phyloP scores from a whole-genome alignment of 2,113 vertebrate genomes.

The Lipophrys pholis region DNA sequence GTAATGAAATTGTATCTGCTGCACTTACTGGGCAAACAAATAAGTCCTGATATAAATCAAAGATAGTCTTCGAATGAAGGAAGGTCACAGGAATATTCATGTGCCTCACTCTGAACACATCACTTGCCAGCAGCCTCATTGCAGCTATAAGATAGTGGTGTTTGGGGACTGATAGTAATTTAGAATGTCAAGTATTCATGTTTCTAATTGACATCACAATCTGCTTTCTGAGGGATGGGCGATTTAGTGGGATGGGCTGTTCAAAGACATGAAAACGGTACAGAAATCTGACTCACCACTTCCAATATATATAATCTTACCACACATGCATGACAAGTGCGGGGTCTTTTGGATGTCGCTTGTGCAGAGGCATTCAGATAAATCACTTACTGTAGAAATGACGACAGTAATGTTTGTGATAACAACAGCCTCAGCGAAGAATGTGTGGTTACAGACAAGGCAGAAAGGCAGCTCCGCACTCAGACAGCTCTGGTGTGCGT shows the following conservation, averaged over 20 bases:
- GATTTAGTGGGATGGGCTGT: background rate
- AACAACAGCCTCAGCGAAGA: constrained; percentile 34
- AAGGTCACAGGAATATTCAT: constrained; percentile 38
- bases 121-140: background rate
- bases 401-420: constrained; percentile 15
- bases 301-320: constrained; percentile 19
- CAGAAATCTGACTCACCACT: constrained; percentile 33
- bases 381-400: constrained; percentile 17
- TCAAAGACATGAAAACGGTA: constrained; percentile 20
- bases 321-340: constrained; percentile 2
- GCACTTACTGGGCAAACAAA: background rate
- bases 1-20: background rate
- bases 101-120: background rate
- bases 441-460: constrained; percentile 4
- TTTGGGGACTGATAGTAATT: background rate
- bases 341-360: constrained; percentile 10
- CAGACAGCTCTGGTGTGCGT: constrained; percentile 47
- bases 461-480: constrained; percentile 47
- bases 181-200: background rate
- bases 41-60: constrained; percentile 8
- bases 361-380: background rate
- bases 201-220: constrained; percentile 18
- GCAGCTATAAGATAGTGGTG: background rate
- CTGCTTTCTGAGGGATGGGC: background rate
- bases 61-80: constrained; percentile 31